Base-by-base conservation (phyloP, 2,888 invertebrate genomes). In the Candidula unifasciata region DNA sequence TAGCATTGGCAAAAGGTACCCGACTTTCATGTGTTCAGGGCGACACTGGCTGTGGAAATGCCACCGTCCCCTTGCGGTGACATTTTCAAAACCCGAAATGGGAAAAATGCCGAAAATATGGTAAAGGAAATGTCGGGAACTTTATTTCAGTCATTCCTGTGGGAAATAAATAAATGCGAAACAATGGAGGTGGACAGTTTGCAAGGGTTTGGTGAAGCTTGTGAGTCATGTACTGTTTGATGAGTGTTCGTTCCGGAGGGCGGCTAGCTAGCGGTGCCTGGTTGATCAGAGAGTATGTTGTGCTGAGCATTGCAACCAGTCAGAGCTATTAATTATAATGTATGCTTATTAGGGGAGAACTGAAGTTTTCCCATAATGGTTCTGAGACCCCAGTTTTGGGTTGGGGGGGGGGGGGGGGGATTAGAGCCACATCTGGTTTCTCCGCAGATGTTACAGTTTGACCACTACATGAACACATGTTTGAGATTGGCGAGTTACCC, bases 141-240 rank as follows among this genome's bases (percentile, higher is more conserved):
- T 74, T 74, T 52, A 71, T 71, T 37, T n/a, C 8, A 52, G n/a
- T 60, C 10, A 13, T 27, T 52, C 73, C 73, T 74, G 52, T 52
- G 73, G 73, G 73, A 74, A 74, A 74, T 74, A 74, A 52, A 74
- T 74, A 74, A 44, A 74, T 74, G 27, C 52, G 44, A 74, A n/a
- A 52, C 27, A 10, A 27, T 52, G 27, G 27, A 27, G 52, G 44
- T 27, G 16, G n/a, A 1, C 35, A 74, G 52, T 74, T 74, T 74
- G 73, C 73, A n/a, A 27, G 73, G n/a, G 16, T 52, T 44, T 52
- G 73, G 52, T 24, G 73, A 27, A 52, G 10, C 52, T 24, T 35
- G 37, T 71, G 73, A 74, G 52, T 44, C 30, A 37, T 24, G 71
- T n/a, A 2, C 5, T n/a, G 27, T 52, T 44, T 44, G 8, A 44